phyloP scores from a whole-genome alignment of 1,140 invertebrate species.

The Temnothorax nylanderi region DNA sequence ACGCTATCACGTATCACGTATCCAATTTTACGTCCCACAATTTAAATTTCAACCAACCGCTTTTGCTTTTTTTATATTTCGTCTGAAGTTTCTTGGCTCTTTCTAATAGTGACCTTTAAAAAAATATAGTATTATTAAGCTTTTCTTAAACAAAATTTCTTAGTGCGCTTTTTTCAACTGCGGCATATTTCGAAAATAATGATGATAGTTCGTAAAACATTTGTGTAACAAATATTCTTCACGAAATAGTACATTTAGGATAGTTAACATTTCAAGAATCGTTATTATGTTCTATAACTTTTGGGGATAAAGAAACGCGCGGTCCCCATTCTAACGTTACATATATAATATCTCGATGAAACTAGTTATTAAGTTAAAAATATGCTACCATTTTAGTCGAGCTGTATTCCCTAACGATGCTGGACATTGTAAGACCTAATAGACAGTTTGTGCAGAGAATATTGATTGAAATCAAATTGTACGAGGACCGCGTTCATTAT shows the following conservation, averaged over 20 bases:
- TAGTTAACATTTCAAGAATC: neutral
- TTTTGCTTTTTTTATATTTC: slow-evolving; percentile 20
- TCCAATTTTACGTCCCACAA: slow-evolving; percentile 50
- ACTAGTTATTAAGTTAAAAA: slow-evolving; percentile 6
- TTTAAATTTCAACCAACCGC: slow-evolving; percentile 37
- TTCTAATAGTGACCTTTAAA: slow-evolving; percentile 17
- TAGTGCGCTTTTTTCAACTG: neutral
- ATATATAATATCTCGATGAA: neutral
- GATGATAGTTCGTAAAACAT: neutral
- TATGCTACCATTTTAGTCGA: neutral
- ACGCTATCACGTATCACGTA: slow-evolving; percentile 36
- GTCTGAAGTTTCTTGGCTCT: neutral
- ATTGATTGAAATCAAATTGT: slow-evolving; percentile 27
- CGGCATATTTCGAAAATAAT: neutral
- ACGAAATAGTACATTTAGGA: neutral
- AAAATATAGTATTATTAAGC: neutral
- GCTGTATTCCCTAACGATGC: neutral
- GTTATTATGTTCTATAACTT: neutral
- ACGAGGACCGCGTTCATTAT: slow-evolving; percentile 4
- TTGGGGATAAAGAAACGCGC: neutral
- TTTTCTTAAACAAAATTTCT: neutral
- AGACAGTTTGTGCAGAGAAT: slow-evolving; percentile 20
- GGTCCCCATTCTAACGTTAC: neutral
- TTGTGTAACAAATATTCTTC: neutral
- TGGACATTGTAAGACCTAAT: slow-evolving; percentile 17